Conservation (phyloP, 2,888 invertebrate genomes). For the Caenorhabditis panamensis region DNA sequence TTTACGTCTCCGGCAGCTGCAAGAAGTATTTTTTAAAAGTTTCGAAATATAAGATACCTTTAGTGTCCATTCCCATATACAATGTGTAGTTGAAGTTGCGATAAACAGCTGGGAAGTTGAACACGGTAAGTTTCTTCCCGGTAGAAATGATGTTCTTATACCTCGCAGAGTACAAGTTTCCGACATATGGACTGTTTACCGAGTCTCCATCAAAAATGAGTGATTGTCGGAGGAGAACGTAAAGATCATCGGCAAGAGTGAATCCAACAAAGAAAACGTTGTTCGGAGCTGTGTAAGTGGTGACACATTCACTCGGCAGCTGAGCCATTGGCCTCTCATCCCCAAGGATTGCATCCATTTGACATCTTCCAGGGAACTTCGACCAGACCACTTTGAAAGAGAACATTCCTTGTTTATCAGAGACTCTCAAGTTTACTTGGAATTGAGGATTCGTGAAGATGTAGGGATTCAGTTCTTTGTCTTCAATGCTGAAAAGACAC, state of each 20-base stretch:
- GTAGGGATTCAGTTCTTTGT: slow-evolving; percentile 32
- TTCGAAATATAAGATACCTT: neutral
- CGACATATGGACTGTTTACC: slow-evolving; percentile 22
- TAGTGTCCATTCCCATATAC: slow-evolving; percentile 33
- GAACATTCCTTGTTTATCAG: slow-evolving; percentile 37
- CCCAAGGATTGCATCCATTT: slow-evolving; percentile 15
- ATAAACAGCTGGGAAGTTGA: slow-evolving; percentile 13
- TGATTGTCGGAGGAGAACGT: slow-evolving; percentile 36
- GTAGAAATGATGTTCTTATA: slow-evolving; percentile 21
- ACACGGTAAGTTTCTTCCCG: slow-evolving; percentile 21
- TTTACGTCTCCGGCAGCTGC: slow-evolving; percentile 44
- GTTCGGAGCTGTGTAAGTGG: slow-evolving; percentile 29
- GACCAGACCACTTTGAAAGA: slow-evolving; percentile 54
- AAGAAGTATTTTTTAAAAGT: neutral
- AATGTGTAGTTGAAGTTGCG: slow-evolving; percentile 34
- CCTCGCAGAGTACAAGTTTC: slow-evolving; percentile 35
- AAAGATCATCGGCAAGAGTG: slow-evolving; percentile 3
- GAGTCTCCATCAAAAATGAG: slow-evolving; percentile 36
- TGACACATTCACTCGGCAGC: slow-evolving; percentile 6
- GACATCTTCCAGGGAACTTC: slow-evolving; percentile 26
- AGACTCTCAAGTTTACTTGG: slow-evolving; percentile 33
- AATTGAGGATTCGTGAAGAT: slow-evolving; percentile 45
- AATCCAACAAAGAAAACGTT: slow-evolving; percentile 31
- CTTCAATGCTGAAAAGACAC: slow-evolving; percentile 20
- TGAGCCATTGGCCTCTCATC: neutral